phyloP scores from a whole-genome alignment of 2,113 vertebrate species.

The Trichechus manatus region DNA sequence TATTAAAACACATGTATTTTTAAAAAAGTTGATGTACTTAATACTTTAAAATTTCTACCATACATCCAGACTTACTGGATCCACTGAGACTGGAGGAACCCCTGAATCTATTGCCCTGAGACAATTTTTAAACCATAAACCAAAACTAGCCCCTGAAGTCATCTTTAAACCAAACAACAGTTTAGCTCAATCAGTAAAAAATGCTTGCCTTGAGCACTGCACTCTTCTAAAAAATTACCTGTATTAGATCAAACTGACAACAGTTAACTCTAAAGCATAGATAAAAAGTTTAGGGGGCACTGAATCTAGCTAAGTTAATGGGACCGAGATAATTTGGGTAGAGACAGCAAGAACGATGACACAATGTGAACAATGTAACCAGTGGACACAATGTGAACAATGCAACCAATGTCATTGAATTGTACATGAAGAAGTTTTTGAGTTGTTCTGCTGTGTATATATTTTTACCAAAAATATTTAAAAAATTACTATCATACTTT shows the following conservation, averaged over 20 bases:
- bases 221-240: neutral
- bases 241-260: neutral
- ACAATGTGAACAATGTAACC: neutral
- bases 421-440: neutral
- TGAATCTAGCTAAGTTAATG: neutral
- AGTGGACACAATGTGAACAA: neutral
- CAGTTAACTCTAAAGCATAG: neutral
- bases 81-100: neutral
- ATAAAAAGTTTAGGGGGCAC: neutral
- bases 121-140: neutral
- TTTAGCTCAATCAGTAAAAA: neutral
- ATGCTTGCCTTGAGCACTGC: neutral
- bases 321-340: neutral
- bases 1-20: neutral
- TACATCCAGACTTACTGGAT: neutral
- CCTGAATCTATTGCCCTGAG: neutral
- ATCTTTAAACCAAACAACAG: neutral
- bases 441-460: neutral
- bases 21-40: neutral
- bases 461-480: neutral
- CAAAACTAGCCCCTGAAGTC: too few species aligned
- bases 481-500: neutral
- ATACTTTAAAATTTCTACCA: conserved; percentile 3
- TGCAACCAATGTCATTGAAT: neutral
- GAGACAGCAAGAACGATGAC: neutral